Conservation (phyloP, 2,797 vertebrate genomes). For the Eulemur albifrons region DNA sequence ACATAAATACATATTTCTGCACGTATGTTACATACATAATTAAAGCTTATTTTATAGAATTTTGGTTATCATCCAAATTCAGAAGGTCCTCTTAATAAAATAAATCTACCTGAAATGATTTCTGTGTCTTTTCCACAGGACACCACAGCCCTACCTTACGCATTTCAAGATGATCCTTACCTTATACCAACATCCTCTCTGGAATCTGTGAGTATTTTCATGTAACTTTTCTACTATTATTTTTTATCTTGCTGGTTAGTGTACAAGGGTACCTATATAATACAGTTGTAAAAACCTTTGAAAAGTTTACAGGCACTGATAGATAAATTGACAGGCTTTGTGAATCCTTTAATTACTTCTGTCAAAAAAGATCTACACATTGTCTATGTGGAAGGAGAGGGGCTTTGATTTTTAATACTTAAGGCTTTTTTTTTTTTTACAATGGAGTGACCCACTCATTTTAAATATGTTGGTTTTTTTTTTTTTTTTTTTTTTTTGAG, state of each 20-base stretch:
- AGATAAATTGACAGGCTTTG: not conserved
- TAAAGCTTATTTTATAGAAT: not conserved
- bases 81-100: not conserved
- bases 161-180: conserved; percentile 94
- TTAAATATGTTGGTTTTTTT: not conserved
- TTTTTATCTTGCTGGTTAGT: not conserved
- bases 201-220: conserved; percentile 87
- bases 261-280: not conserved
- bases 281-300: conserved; percentile 1
- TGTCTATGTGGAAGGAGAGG: not conserved
- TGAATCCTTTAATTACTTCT: conserved; percentile 4
- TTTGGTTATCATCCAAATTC: not conserved
- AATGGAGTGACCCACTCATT: not conserved
- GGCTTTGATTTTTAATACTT: not conserved
- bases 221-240: not conserved
- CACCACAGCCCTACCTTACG: conserved; percentile 88
- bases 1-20: not conserved
- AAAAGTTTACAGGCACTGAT: not conserved
- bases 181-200: conserved; percentile 87
- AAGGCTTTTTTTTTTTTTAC: not conserved
- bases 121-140: conserved; percentile 86
- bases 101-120: not conserved
- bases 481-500: too few relatives aligned
- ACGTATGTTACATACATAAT: not conserved
- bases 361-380: not conserved